Base-by-base conservation (phyloP, 2,888 invertebrate species). In the Ichneumon xanthorius region DNA sequence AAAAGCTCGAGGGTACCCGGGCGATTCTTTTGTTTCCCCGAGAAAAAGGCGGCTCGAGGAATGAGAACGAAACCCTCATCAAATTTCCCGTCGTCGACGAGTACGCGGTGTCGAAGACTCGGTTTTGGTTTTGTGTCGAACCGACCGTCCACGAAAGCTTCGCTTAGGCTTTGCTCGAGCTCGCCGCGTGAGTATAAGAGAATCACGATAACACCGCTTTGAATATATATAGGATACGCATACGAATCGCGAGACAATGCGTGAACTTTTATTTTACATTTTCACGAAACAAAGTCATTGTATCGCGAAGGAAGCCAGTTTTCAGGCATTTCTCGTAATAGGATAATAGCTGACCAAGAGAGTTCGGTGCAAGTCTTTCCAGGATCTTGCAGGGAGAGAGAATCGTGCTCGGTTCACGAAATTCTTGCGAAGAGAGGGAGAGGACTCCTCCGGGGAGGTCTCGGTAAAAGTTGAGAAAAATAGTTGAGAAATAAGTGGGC, bases 41-140 rank as follows among this genome's bases (percentile, higher is more conserved):
- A 50, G 48, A 76, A n/a, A 63, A 19, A n/a, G 16, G 4, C 1
- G 75, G 14, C 63, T 33, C 30, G 63, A 26, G 48, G 50, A 63
- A 9, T 22, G 75, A 50, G 63, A 45, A 14, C 33, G 40, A 37
- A 65, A 76, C 87, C 88, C 87, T 90, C 88, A 84, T 90, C 89
- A 91, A 91, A 91, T 91, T 89, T 89, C 86, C 89, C 84, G 88
- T 89, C 88, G 82, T 85, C 80, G 71, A 72, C 77, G 76, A 77
- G 81, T 81, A 63, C 50, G 80, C 85, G 86, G 80, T 86, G 88
- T 86, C 79, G 82, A 73, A 65, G 67, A 61, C 30, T 65, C 48
- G 19, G 16, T 19, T 76, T 76, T 65, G 65, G 7, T 22, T 50
- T 7, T 19, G 30, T 22, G 19, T 14, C 30, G 22, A 63, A 82